phyloP scores from a whole-genome alignment of 2,113 vertebrate genomes.

The Smithornis capensis region DNA sequence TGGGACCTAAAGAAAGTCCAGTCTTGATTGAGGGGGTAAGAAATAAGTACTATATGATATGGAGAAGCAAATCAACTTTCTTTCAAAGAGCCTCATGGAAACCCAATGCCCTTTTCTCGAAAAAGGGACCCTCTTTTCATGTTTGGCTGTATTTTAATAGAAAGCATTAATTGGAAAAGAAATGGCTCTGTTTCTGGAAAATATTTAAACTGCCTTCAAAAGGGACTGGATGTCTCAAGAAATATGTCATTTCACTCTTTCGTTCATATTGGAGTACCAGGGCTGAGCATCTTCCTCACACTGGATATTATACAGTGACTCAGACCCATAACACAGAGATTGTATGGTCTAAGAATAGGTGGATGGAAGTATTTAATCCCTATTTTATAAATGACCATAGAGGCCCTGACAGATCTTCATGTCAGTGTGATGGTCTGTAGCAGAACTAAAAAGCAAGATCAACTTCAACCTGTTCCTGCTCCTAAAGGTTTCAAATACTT shows the following conservation, averaged over 20 bases:
- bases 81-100: background rate
- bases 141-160: background rate
- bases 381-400: background rate
- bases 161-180: background rate
- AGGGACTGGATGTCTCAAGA: background rate
- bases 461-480: background rate
- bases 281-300: background rate
- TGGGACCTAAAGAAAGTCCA: background rate
- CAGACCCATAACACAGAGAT: background rate
- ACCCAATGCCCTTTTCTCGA: background rate
- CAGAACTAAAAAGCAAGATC: background rate
- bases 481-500: background rate
- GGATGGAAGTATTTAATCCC: background rate
- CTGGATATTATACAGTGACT: background rate
- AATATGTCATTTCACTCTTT: background rate
- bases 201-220: background rate
- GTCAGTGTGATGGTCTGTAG: background rate
- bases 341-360: background rate
- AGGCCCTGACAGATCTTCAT: background rate
- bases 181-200: background rate
- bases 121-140: background rate
- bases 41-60: background rate
- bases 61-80: background rate
- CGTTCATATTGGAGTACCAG: background rate
- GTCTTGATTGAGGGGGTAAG: background rate